Conservation (phyloP, 2,888 invertebrate genomes). For the Folsomia manolachei region DNA sequence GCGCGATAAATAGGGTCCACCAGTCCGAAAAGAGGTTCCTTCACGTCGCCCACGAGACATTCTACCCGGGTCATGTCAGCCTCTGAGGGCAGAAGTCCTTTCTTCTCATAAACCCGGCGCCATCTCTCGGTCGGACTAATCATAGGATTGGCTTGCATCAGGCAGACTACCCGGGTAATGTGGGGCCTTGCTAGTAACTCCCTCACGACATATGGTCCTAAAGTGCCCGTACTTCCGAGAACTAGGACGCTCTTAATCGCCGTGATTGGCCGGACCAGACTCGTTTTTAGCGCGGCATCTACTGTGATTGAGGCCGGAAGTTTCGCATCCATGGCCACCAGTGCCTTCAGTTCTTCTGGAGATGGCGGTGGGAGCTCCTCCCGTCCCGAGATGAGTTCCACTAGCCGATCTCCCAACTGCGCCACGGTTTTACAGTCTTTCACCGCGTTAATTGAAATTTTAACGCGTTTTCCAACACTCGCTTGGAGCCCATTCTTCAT, state of each 20-base stretch:
- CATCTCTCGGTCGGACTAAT: constrained; percentile 7
- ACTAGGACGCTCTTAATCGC: constrained; percentile 21
- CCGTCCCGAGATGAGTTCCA: constrained; percentile 16
- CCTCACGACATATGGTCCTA: constrained; percentile 29
- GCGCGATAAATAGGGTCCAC: not conserved
- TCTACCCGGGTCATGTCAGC: constrained; percentile 17
- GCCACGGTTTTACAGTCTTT: constrained; percentile 30
- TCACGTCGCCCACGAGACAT: constrained; percentile 14
- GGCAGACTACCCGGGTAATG: constrained; percentile 24
- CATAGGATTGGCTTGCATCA: constrained; percentile 16
- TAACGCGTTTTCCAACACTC: constrained; percentile 20
- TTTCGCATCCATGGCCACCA: constrained; percentile 23
- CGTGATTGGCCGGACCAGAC: not conserved
- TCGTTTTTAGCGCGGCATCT: not conserved
- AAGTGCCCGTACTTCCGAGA: constrained; percentile 28
- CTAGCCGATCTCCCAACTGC: constrained; percentile 12
- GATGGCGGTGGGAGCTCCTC: constrained; percentile 8
- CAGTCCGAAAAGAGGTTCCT: constrained; percentile 11
- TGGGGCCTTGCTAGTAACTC: constrained; percentile 1
- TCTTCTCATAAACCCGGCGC: not conserved
- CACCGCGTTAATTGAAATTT: constrained; percentile 23
- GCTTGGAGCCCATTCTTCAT: constrained; percentile 33
- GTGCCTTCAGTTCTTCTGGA: constrained; percentile 13
- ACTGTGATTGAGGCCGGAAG: constrained; percentile 19
- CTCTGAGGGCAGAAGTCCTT: constrained; percentile 6